Evolutionary conservation across 1,140 invertebrate species (phyloP).

Genomic region (Dreissena rostriformis): DNA sequence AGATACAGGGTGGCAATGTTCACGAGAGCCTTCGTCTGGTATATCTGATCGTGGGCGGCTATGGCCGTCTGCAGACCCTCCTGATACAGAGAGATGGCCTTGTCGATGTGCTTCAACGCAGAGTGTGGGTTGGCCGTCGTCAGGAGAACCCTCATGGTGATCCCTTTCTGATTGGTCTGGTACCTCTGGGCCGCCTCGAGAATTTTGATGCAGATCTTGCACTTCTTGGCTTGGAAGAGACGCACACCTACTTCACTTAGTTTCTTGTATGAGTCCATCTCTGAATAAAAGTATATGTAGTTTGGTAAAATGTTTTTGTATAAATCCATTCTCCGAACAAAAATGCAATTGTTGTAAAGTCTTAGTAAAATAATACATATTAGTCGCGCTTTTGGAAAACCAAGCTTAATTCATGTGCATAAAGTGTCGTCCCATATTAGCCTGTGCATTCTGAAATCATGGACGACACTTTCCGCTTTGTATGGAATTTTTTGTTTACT

Average conservation of each 20-base stretch:
- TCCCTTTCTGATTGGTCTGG: constrained; percentile 79
- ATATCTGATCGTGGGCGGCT: constrained; percentile 75
- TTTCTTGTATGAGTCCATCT: constrained; percentile 78
- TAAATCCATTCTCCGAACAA: too few relatives aligned
- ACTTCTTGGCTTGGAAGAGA: constrained; percentile 72
- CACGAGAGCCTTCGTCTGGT: constrained; percentile 78
- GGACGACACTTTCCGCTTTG: too few relatives aligned
- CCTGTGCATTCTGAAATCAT: too few relatives aligned
- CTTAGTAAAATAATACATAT: too few relatives aligned
- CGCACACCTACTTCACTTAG: constrained; percentile 77
- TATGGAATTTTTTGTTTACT: too few relatives aligned
- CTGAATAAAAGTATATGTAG: constrained; percentile 55
- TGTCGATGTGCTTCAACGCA: constrained; percentile 66
- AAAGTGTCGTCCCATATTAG: too few relatives aligned
- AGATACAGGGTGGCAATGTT: constrained; percentile 77
- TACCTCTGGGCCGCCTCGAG: constrained; percentile 75
- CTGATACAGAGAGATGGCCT: constrained; percentile 74
- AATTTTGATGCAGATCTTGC: constrained; percentile 73
- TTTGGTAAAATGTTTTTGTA: too few relatives aligned
- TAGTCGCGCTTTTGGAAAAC: too few relatives aligned
- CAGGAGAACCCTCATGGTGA: constrained; percentile 76
- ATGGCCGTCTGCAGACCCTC: constrained; percentile 74
- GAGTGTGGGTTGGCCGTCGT: constrained; percentile 78
- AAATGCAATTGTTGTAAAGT: too few relatives aligned
- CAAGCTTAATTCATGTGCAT: too few relatives aligned